A percentile compares a stretch with the other conserved stretches of the same genome.
Conservation (phyloP, 2,113 vertebrate genomes). For the Thamnaconus septentrionalis region DNA sequence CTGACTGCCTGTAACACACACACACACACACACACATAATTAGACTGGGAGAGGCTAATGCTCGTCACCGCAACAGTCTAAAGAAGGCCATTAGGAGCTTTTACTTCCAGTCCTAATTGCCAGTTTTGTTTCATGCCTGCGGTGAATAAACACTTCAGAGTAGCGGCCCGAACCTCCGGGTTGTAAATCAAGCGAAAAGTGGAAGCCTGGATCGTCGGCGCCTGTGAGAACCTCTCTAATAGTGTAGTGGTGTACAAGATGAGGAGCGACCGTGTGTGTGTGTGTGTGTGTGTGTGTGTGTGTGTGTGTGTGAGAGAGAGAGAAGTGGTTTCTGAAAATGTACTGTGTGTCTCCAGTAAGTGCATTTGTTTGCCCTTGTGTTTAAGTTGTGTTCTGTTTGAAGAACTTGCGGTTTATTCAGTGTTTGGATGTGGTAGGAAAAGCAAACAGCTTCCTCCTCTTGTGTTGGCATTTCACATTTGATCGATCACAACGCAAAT, state of each 20-base stretch:
- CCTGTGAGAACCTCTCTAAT: not conserved
- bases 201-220: slow-evolving; percentile 15
- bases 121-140: slow-evolving; percentile 66
- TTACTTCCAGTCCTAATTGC: slow-evolving; percentile 67
- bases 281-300: not conserved
- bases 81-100: slow-evolving; percentile 64
- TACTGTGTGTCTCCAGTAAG: no score
- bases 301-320: not conserved
- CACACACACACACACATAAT: slow-evolving; percentile 17
- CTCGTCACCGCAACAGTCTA: slow-evolving; percentile 47
- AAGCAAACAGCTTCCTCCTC: no score
- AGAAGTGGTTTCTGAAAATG: no score
- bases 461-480: no score
- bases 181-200: slow-evolving; percentile 47
- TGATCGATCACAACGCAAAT: no score
- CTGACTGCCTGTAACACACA: not conserved
- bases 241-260: no score
- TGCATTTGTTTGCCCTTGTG: no score
- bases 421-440: no score
- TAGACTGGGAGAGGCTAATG: slow-evolving; percentile 46
- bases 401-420: no score
- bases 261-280: not conserved
- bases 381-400: no score
- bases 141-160: slow-evolving; percentile 63
- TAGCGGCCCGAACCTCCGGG: slow-evolving; percentile 42